Percentiles rank a stretch among this genome's conserved stretches.
phyloP scores from a whole-genome alignment of 2,888 invertebrate species.

The Rhimphoctona megacephalus region DNA sequence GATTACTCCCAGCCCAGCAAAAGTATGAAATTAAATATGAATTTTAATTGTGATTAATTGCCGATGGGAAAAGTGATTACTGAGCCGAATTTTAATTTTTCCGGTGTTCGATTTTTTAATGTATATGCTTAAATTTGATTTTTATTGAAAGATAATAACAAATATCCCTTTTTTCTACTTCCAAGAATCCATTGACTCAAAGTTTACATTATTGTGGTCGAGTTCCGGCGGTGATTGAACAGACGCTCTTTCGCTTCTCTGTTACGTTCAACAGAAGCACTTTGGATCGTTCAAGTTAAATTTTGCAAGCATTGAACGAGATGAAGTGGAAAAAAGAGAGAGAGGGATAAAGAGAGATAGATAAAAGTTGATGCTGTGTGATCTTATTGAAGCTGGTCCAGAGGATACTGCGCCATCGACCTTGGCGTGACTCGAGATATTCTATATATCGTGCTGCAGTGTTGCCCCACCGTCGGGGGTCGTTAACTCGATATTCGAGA shows the following conservation, averaged over 20 bases:
- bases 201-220: conserved; percentile 53
- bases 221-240: conserved; percentile 57
- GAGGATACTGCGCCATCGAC: conserved; percentile 66
- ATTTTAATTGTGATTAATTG: background rate
- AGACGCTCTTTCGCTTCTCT: conserved; percentile 21
- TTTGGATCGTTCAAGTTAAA: conserved; percentile 55
- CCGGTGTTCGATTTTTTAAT: background rate
- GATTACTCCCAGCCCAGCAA: background rate
- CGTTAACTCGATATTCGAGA: conserved; percentile 64
- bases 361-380: conserved; percentile 50
- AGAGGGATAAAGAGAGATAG: conserved; percentile 37
- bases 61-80: background rate
- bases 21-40: background rate
- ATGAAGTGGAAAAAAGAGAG: conserved; percentile 56
- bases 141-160: background rate
- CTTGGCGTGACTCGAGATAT: conserved; percentile 69
- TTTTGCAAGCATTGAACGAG: conserved; percentile 47
- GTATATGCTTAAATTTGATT: background rate
- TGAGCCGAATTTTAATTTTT: background rate
- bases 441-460: conserved; percentile 58
- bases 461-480: conserved; percentile 55
- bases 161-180: conserved; percentile 20
- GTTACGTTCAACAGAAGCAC: conserved; percentile 48
- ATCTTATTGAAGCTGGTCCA: conserved; percentile 61
- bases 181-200: conserved; percentile 41